Conservation (phyloP, 2,113 vertebrate species). For the Lophochroa leadbeateri region DNA sequence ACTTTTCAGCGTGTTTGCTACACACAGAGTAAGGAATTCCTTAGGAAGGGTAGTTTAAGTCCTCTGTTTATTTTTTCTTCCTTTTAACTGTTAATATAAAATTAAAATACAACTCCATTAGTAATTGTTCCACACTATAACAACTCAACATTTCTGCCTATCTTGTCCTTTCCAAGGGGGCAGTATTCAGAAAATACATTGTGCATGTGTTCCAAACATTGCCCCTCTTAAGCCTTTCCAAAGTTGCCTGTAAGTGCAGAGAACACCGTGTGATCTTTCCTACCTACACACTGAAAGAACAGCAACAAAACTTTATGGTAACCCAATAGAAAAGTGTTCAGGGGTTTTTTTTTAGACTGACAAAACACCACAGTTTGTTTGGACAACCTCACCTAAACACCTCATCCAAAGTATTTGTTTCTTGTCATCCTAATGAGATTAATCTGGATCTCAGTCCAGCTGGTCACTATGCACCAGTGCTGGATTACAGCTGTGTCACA, state of each 20-base stretch:
- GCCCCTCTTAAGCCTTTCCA: background rate
- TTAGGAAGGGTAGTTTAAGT: background rate
- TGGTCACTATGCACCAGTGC: background rate
- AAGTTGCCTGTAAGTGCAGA: background rate
- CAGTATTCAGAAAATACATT: background rate
- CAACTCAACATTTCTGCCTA: background rate
- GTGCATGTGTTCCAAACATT: background rate
- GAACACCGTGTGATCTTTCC: background rate
- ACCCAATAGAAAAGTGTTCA: accelerated
- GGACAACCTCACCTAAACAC: background rate
- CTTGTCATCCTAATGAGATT: background rate
- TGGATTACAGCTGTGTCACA: background rate
- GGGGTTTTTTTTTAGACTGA: background rate
- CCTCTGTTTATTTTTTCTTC: background rate
- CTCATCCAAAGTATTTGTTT: background rate
- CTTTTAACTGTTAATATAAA: background rate
- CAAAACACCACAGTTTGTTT: background rate
- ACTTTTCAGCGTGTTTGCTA: background rate
- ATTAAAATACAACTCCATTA: background rate
- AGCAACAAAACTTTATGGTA: background rate
- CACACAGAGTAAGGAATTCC: background rate
- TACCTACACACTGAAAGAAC: background rate
- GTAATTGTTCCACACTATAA: background rate
- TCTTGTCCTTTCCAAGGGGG: background rate
- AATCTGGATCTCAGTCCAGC: background rate